Evolutionary conservation across 2,888 invertebrate genomes (phyloP).

Genomic region (Anoncus sp.): DNA sequence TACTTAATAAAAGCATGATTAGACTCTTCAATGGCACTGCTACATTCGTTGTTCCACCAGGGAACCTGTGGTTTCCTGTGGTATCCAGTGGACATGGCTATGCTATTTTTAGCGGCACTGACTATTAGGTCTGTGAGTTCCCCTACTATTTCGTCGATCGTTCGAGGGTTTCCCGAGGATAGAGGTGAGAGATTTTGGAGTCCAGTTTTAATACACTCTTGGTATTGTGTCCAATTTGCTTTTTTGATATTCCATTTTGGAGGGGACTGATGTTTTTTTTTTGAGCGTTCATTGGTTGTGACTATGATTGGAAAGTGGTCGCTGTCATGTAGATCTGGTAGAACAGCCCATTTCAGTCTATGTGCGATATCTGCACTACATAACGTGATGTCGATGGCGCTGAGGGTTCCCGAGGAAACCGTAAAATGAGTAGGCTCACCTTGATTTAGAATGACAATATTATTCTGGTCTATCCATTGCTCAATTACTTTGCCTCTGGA

Average conservation of each 20-base stretch:
- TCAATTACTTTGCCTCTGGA: constrained; percentile 62
- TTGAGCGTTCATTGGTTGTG: constrained; percentile 17
- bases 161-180: no score
- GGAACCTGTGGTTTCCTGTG: neutral
- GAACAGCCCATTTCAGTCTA: constrained; percentile 39
- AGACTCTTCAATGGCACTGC: neutral
- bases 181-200: no score
- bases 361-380: constrained; percentile 43
- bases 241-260: no score
- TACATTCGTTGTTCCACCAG: constrained; percentile 17
- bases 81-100: neutral
- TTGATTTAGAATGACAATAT: constrained; percentile 47
- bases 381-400: constrained; percentile 58
- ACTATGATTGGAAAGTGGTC: constrained; percentile 59
- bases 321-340: constrained; percentile 27
- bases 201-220: no score
- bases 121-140: neutral
- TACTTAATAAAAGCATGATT: neutral
- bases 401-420: constrained; percentile 49
- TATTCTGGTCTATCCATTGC: constrained; percentile 56
- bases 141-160: neutral
- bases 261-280: no score
- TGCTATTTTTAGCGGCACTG: neutral
- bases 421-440: constrained; percentile 60
- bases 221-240: no score